phyloP scores from a whole-genome alignment of 2,113 vertebrate genomes.

The Chionomys nivalis region DNA sequence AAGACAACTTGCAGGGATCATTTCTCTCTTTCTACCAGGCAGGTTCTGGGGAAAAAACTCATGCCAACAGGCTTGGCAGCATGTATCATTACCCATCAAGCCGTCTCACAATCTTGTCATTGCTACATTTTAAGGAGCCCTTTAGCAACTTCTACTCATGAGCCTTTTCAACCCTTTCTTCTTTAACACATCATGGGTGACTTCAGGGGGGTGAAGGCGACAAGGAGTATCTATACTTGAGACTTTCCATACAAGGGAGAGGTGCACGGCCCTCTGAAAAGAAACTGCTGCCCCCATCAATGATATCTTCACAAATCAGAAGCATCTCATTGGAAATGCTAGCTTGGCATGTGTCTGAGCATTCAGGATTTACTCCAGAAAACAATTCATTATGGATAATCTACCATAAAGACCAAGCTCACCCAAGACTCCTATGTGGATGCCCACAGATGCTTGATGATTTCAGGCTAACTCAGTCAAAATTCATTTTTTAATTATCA shows the following conservation, averaged over 20 bases:
- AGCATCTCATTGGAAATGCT: not conserved
- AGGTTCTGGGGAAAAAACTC: not conserved
- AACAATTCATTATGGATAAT: not conserved
- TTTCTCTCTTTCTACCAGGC: not conserved
- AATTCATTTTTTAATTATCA: not conserved
- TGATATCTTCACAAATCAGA: not conserved
- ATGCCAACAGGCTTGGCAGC: too few species aligned
- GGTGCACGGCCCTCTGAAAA: not conserved
- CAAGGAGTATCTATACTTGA: too few species aligned
- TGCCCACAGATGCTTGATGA: not conserved
- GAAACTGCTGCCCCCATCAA: not conserved
- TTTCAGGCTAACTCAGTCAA: not conserved
- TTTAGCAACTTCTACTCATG: too few species aligned
- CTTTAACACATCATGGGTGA: not conserved
- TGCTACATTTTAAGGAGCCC: not conserved
- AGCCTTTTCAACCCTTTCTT: not conserved
- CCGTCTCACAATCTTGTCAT: not conserved
- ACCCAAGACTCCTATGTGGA: not conserved
- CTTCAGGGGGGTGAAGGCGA: not conserved
- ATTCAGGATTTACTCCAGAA: not conserved
- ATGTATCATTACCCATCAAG: not conserved
- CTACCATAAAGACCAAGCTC: not conserved
- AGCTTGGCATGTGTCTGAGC: not conserved
- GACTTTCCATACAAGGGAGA: fast-evolving
- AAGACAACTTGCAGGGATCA: not conserved